Evolutionary conservation across 2,797 vertebrate species (phyloP), one percentile per base, ranked within the genome.

Genomic region (Lacerta viridis): DNA sequence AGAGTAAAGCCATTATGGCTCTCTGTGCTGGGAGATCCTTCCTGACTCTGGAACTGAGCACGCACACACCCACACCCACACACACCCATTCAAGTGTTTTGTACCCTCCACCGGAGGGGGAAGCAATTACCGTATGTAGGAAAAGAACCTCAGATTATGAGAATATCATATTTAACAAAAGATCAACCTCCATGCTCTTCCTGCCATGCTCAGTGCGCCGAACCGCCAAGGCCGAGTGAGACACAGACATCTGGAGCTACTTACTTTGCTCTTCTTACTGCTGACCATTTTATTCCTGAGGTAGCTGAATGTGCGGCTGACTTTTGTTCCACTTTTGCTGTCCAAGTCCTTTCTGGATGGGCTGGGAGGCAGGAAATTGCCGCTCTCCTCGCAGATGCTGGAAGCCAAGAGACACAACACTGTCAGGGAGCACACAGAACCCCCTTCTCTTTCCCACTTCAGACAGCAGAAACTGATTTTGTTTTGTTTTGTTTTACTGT

Each of bases 301-400:
- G 97, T 99, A 99, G 97, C 99, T 99, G 97, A 99, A 99, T 1
- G 99, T 99, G 50, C 99, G 98, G 92, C 98, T 98, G 94, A 99
- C 98, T 98, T 99, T 99, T 0, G 98, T 99, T 80, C 90, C 97
- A 72, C 96, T 95, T 96, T 98, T 99, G 27, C 93, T 95, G 43
- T 98, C 98, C 7, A 94, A 95, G 92, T 98, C 97, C 83, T 97
- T 98, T 83, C 97, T 97, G 83, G 97, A 97, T 71, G 98, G 97
- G 66, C 98, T 98, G 0, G 96, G 94, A 77, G 97, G 81, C 0
- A 91, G 97, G 88, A 98, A 95, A 84, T 77, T 94, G 90, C 94
- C 94, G 91, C 84, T 98, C 92, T 99, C 88, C 79, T 89, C 88
- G 1, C 41, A 39, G 72, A 86, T 89, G 84, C 88, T 89, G 36